Evolutionary conservation across 92 coral and sea anemone genomes (phyloP), one percentile per base, ranked within the genome.

Genomic region (Palythoa grandiflora): DNA sequence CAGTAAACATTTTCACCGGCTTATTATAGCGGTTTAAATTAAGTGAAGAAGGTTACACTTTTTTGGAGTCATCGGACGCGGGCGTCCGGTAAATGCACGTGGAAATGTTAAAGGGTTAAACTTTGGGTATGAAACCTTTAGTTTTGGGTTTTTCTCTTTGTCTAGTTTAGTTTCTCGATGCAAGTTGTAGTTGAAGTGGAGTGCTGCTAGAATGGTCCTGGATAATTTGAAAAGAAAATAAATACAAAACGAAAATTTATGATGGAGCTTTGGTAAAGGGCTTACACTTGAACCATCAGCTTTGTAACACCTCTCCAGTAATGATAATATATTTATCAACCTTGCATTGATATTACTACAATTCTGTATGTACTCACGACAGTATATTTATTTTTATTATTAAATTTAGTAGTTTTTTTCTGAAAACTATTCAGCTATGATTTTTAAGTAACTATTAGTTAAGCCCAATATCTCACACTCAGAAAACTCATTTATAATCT

Each of bases 121-220:
- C n/a, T n/a, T n/a, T n/a, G n/a, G 88, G 55, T 85, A 85, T 13
- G 88, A 36, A 13, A 73, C 81, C 54, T 73, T 85, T 11, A 85
- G 73, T 39, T 85, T 85, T 8, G 66, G 15, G 19, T 54, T 71
- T 7, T 47, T 35, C 7, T 85, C 51, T 44, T 13, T 39, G 47
- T 73, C 88, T 8, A 12, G 15, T 36, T 85, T 36, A 3, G 13
- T 52, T 73, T 85, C 80, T 14, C 83, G 53, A 13, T 71, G 73
- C 44, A 85, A 1, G 71, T 85, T 85, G 21, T 37, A 71, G 36
- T 85, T 72, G 55, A 85, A 85, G 39, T 85, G 88, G 50, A 71
- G 70, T 11, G 88, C 88, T 40, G 88, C 81, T 21, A 71, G 70
- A 20, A 73, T 85, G 19, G 81, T 85, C 55, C 88, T 85, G 83